Conservation (phyloP, 2,797 vertebrate genomes). For the Rousettus madagascariensis region DNA sequence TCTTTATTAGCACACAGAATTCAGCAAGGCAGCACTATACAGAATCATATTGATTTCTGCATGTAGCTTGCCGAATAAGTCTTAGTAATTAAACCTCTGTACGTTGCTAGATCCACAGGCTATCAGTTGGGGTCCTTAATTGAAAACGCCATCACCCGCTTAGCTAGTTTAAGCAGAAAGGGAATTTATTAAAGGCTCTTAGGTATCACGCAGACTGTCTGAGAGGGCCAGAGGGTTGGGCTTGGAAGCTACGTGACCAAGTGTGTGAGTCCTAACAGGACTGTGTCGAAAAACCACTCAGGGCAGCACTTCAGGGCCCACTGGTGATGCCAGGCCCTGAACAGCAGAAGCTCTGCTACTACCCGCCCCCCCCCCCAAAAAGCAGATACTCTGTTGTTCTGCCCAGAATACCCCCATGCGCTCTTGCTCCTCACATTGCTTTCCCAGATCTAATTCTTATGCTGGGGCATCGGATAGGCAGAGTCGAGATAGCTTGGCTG, state of each 20-base stretch:
- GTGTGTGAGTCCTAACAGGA: fast-evolving
- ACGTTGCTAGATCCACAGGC: conserved; percentile 50
- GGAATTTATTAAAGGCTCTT: conserved; percentile 27
- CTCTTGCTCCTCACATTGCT: neutral
- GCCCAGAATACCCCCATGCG: fast-evolving
- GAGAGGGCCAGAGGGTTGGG: neutral
- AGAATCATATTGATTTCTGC: conserved; percentile 66
- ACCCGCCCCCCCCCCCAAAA: neutral
- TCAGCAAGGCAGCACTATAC: conserved; percentile 23
- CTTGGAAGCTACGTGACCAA: neutral
- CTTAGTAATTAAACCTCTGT: conserved; percentile 71
- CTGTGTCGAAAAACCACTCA: neutral
- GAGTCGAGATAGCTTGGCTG: neutral
- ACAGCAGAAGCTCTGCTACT: neutral
- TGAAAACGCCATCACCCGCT: conserved; percentile 58
- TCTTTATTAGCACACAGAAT: conserved; percentile 46
- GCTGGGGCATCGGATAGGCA: fast-evolving
- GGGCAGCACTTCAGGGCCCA: neutral
- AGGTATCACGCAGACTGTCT: neutral
- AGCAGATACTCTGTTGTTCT: neutral
- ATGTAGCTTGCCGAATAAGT: conserved; percentile 50
- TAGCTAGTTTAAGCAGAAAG: conserved; percentile 44
- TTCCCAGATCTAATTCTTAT: neutral
- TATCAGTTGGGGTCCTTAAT: conserved; percentile 52
- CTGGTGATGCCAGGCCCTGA: neutral